Evolutionary conservation across 2,888 invertebrate species (phyloP), one percentile per base, ranked within the genome.

Genomic region (Hylaea fasciaria): DNA sequence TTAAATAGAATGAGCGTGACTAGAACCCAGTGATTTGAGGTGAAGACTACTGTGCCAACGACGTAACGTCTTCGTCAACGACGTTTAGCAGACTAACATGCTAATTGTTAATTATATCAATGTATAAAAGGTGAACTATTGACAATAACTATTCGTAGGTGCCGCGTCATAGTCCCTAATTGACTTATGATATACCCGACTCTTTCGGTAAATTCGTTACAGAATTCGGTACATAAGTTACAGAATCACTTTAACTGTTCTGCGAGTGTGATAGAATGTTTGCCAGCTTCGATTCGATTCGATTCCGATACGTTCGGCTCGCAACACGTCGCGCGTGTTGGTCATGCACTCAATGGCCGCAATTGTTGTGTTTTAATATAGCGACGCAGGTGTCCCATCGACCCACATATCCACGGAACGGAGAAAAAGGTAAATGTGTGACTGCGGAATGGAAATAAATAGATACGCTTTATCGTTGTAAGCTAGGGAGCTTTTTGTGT

Each of bases 1-100:
- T 66, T 64, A 62, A 66, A 66, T 57, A 49, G 46, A 49, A 51
- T 40, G 40, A 43, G 46, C 46, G 53, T 58, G 56, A 57, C 58
- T 44, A 57, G 53, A 53, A 32, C 49, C 12, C 52, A 1, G 53
- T 44, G 53, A 59, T 48, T 53, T 40, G 44, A 37, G 12, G 47
- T 43, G 52, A 58, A 37, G 17, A 37, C 48, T 43, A 48, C 47
- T 35, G 28, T 53, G 32, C 13, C 17, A 43, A 53, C 47, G 22
- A 22, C 22, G 22, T 22, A 22, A 22, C 22, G 22, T 22, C 5
- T 2, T 5, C 22, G 22, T 48, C 28, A 41, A 48, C 32, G 44
- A 10, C 32, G 29, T 12, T 48, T 48, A 37, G 16, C 43, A 22
- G 11, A 11, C 22, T 17, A 49, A 17, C 4, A n/a, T 3, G 22